Evolutionary conservation across 2,113 vertebrate species (phyloP).

Genomic region (Thinocorus orbignyianus): DNA sequence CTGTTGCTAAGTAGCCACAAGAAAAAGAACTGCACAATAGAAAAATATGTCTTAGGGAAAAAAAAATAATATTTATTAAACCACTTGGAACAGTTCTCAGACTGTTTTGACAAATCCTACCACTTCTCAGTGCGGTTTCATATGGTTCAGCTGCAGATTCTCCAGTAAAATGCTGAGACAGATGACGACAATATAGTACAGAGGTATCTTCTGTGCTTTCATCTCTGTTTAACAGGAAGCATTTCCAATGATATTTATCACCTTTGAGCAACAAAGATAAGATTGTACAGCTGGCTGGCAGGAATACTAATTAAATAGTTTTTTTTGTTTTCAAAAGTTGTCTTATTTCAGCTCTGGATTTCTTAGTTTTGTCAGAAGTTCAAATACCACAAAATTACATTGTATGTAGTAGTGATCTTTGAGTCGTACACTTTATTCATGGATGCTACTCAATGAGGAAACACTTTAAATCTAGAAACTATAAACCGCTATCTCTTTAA

Average conservation of each 20-base stretch:
- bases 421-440: background rate
- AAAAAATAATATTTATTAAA: conserved; percentile 1
- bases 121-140: background rate
- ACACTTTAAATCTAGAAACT: background rate
- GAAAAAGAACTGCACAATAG: background rate
- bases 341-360: background rate
- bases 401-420: background rate
- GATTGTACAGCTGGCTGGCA: background rate
- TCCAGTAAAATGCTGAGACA: background rate
- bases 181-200: background rate
- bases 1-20: background rate
- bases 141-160: background rate
- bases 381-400: background rate
- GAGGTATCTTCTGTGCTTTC: background rate
- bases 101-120: background rate
- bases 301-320: background rate
- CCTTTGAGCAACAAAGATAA: background rate
- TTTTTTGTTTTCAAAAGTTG: background rate
- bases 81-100: background rate
- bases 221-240: background rate
- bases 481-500: background rate
- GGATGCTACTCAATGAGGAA: background rate
- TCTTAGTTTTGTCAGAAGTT: background rate
- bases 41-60: background rate
- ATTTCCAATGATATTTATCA: background rate